These are phyloP conservation scores for Plebejus anna DNA, from an alignment of 2,888 invertebrate species.

Conservation along the genomic window DNA sequence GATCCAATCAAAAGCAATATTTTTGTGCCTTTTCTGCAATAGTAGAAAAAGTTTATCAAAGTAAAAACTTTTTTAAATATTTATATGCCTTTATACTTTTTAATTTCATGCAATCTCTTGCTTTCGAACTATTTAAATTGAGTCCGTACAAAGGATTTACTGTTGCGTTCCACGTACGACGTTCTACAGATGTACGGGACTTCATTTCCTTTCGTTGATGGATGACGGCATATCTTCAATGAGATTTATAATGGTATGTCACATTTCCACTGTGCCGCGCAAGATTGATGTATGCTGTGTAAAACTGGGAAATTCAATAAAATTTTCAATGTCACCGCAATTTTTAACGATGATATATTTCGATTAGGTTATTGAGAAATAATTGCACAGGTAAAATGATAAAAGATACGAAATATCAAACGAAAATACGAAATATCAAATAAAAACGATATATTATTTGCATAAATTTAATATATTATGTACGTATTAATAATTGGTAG, in stretches of 20 bases:
- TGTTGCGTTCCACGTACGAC: conserved; percentile 36
- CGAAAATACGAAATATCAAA: too few relatives aligned
- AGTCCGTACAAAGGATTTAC: conserved; percentile 31
- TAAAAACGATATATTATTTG: too few relatives aligned
- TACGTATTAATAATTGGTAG: too few relatives aligned
- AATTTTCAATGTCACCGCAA: neutral
- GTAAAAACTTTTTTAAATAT: neutral
- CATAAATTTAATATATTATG: too few relatives aligned
- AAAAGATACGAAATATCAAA: too few relatives aligned
- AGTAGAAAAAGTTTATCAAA: too few relatives aligned
- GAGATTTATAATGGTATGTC: conserved; percentile 77
- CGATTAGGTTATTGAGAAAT: neutral
- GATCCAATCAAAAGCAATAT: too few relatives aligned
- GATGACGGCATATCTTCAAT: conserved; percentile 74
- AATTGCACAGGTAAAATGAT: neutral
- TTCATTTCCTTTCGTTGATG: conserved; percentile 76
- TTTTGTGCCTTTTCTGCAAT: too few relatives aligned
- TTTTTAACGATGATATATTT: neutral
- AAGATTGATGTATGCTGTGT: conserved; percentile 44
- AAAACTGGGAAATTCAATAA: neutral
- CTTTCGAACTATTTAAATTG: conserved; percentile 25
- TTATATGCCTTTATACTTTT: neutral
- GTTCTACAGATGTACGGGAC: conserved; percentile 44
- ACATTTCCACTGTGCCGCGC: conserved; percentile 54
- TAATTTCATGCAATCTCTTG: neutral